These are phyloP conservation scores for Philypnodon macrostomus DNA, from an alignment of 2,797 vertebrate species.

Conservation along the genomic window DNA sequence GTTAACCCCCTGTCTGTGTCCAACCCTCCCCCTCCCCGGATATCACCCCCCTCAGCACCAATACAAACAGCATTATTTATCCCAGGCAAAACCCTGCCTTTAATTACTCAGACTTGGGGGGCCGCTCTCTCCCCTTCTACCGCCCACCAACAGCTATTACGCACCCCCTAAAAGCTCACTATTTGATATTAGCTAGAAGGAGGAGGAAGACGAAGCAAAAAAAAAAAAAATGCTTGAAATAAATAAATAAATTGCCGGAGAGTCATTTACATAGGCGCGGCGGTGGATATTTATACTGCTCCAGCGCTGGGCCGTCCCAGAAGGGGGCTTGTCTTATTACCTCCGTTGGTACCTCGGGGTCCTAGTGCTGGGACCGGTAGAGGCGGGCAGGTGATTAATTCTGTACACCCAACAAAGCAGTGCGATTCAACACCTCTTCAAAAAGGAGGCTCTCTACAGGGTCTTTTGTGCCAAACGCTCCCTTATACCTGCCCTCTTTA, in stretches of 20 bases:
- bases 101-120: constrained; percentile 95
- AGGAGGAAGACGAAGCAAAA: constrained; percentile 33
- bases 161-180: constrained; percentile 96
- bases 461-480: constrained; percentile 32
- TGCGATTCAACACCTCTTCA: constrained; percentile 87
- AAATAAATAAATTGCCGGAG: constrained; percentile 71
- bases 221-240: constrained; percentile 62
- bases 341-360: constrained; percentile 88
- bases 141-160: constrained; percentile 98
- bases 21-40: constrained; percentile 43
- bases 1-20: constrained; percentile 84
- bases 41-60: constrained; percentile 62
- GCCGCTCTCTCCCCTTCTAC: constrained; percentile 77
- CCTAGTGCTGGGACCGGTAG: constrained; percentile 88
- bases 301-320: constrained; percentile 85
- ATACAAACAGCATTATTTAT: constrained; percentile 99
- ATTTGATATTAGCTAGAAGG: constrained; percentile 98
- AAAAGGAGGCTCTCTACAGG: constrained; percentile 72
- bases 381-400: constrained; percentile 99
- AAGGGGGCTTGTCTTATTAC: constrained; percentile 96
- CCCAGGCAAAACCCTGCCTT: constrained; percentile 90
- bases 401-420: constrained; percentile 88
- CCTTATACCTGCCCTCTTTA: constrained; percentile 47
- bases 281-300: constrained; percentile 95
- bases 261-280: constrained; percentile 99